Conservation (phyloP, 2,888 invertebrate species). For the Acanthosepion esculentum region DNA sequence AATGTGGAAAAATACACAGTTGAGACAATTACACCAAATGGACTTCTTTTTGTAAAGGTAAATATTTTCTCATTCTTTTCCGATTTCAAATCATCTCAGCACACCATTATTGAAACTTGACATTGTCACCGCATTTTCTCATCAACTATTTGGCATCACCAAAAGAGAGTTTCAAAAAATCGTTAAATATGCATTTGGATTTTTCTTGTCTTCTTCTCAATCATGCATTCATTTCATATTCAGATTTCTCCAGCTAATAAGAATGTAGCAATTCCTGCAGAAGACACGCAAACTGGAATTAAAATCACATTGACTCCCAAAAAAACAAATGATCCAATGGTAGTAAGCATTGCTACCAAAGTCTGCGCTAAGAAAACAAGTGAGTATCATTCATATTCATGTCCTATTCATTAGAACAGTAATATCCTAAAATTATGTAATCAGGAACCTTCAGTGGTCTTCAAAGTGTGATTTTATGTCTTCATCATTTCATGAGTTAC, state of each 20-base stretch:
- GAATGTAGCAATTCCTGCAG: neutral
- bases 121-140: neutral
- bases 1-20: neutral
- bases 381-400: neutral
- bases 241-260: neutral
- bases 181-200: too few relatives aligned
- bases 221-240: neutral
- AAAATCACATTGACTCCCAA: neutral
- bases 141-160: too few relatives aligned
- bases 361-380: neutral
- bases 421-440: neutral
- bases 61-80: neutral
- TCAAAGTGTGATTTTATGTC: too few relatives aligned
- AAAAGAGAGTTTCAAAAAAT: too few relatives aligned
- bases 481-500: neutral
- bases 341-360: neutral
- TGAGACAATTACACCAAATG: neutral
- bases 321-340: neutral
- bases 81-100: too few relatives aligned
- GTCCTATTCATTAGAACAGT: neutral
- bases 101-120: neutral
- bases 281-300: neutral
- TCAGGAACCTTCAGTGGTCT: too few relatives aligned
- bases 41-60: neutral
- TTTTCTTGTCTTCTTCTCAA: neutral